Conservation (phyloP, 2,797 vertebrate genomes). For the Lindbergichthys nudifrons region DNA sequence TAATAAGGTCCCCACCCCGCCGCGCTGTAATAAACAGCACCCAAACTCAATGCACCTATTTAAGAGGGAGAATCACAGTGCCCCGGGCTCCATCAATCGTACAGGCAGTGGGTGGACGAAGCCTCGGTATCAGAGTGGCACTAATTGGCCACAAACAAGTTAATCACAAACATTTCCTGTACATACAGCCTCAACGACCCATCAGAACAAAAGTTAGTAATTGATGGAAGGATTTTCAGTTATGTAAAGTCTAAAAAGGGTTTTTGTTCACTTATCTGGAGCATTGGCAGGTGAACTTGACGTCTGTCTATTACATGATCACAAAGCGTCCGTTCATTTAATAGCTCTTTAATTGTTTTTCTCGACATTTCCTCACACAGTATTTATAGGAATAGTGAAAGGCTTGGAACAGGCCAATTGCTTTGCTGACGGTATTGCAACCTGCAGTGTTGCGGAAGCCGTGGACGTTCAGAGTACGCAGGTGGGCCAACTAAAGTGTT, state of each 20-base stretch:
- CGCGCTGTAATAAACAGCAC: slow-evolving; percentile 27
- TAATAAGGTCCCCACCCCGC: slow-evolving; percentile 65
- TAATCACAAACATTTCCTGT: slow-evolving; percentile 20
- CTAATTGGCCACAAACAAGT: slow-evolving; percentile 6
- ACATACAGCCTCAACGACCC: not conserved
- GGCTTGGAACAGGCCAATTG: too few species aligned
- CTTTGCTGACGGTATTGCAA: too few species aligned
- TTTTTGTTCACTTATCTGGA: not conserved
- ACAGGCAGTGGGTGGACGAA: slow-evolving; percentile 16
- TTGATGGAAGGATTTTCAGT: not conserved
- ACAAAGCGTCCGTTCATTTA: not conserved
- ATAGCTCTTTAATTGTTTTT: not conserved
- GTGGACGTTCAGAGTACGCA: too few species aligned
- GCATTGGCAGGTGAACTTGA: not conserved
- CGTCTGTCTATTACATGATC: not conserved
- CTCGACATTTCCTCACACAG: not conserved
- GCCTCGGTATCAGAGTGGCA: not conserved
- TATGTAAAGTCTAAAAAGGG: not conserved
- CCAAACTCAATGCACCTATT: slow-evolving; percentile 36
- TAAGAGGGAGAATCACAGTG: slow-evolving; percentile 25
- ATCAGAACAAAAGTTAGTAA: not conserved
- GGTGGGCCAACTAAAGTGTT: too few species aligned
- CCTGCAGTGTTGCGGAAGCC: too few species aligned
- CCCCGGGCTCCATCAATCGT: not conserved
- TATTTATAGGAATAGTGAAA: not conserved